phyloP scores from a whole-genome alignment of 2,888 invertebrate genomes.

The Trissoscelio sp. region DNA sequence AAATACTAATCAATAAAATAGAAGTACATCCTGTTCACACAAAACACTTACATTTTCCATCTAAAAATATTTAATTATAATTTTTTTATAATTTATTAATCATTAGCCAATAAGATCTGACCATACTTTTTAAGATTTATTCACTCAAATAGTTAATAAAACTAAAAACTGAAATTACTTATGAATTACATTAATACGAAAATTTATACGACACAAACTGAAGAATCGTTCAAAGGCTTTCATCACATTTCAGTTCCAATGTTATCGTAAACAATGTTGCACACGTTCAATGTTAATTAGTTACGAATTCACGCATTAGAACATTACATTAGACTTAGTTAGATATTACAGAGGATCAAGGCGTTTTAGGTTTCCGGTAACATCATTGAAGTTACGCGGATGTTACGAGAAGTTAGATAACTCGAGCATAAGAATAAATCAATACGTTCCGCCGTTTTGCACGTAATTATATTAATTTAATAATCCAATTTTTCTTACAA shows the following conservation, averaged over 20 bases:
- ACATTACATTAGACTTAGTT: slow-evolving; percentile 58
- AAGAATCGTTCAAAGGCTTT: slow-evolving; percentile 28
- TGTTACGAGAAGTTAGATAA: slow-evolving; percentile 37
- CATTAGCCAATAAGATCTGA: too few species aligned
- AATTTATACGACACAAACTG: background rate
- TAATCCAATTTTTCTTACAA: slow-evolving; percentile 6
- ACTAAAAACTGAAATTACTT: background rate
- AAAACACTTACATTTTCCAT: too few species aligned
- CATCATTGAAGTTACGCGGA: slow-evolving; percentile 35
- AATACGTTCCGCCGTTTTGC: slow-evolving; percentile 24
- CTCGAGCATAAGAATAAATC: slow-evolving; percentile 48
- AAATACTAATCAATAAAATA: too few species aligned
- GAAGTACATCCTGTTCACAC: too few species aligned
- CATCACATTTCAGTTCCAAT: slow-evolving; percentile 26
- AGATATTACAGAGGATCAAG: slow-evolving; percentile 51
- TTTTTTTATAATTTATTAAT: too few species aligned
- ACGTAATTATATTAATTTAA: slow-evolving; percentile 25
- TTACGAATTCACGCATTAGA: slow-evolving; percentile 53
- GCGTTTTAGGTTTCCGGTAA: slow-evolving; percentile 44
- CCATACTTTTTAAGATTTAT: too few species aligned
- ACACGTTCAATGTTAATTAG: slow-evolving; percentile 35
- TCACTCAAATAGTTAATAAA: background rate
- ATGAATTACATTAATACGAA: background rate
- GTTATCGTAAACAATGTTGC: slow-evolving; percentile 39
- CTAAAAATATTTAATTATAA: too few species aligned